Conservation (phyloP, 2,797 vertebrate genomes). For the Ciconia nigra region DNA sequence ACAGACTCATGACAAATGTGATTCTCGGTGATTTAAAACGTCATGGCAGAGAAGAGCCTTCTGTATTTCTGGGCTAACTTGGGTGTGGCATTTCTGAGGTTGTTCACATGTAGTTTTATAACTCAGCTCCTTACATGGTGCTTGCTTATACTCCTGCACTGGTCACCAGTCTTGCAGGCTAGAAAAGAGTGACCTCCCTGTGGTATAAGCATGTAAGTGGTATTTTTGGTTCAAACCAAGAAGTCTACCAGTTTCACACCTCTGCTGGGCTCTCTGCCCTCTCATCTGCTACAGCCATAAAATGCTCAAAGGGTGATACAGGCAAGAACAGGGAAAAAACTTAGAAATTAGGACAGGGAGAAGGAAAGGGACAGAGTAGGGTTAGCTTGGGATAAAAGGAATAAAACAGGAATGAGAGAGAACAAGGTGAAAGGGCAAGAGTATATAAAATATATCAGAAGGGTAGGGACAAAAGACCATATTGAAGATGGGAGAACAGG, state of each 20-base stretch:
- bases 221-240: neutral
- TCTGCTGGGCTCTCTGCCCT: neutral
- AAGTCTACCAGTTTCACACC: neutral
- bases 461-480: neutral
- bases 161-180: neutral
- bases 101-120: neutral
- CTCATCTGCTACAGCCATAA: neutral
- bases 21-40: neutral
- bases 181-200: neutral
- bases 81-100: neutral
- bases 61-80: neutral
- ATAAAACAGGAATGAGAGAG: neutral
- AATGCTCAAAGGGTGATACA: neutral
- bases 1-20: neutral
- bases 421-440: neutral
- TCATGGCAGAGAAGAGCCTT: neutral
- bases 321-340: neutral
- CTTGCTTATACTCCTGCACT: neutral
- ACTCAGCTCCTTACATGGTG: neutral
- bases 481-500: neutral
- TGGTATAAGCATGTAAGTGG: neutral
- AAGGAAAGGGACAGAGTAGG: neutral
- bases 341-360: neutral
- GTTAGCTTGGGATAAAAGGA: neutral
- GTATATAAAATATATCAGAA: neutral